Conservation (phyloP, 2,113 vertebrate species). For the Corythaixoides concolor region DNA sequence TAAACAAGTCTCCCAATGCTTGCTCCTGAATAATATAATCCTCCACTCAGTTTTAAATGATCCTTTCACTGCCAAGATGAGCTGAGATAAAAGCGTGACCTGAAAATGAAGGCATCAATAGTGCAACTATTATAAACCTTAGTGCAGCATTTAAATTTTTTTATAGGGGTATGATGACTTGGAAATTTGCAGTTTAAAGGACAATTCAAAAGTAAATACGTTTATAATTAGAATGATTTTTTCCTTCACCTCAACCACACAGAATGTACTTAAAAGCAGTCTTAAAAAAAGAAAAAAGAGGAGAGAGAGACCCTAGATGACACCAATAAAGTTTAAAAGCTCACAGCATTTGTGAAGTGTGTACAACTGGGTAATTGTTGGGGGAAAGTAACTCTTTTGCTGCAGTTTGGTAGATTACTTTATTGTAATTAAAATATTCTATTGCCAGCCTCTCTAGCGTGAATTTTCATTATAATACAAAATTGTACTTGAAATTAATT, state of each 20-base stretch:
- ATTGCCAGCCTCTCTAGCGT: not conserved
- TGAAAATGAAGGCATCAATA: not conserved
- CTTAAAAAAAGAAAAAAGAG: not conserved
- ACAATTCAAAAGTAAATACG: not conserved
- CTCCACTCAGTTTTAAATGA: not conserved
- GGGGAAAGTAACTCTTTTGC: not conserved
- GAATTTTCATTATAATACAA: not conserved
- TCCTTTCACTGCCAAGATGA: not conserved
- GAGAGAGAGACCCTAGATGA: not conserved
- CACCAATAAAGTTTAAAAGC: not conserved
- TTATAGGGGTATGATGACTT: not conserved
- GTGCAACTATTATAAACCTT: not conserved
- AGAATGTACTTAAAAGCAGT: not conserved
- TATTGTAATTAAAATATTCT: not conserved
- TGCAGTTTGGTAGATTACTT: not conserved
- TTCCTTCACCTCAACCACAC: not conserved
- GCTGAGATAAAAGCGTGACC: not conserved
- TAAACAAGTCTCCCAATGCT: not conserved
- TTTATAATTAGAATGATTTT: not conserved
- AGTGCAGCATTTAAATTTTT: not conserved
- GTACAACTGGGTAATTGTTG: not conserved
- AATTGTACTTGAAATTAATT: conserved; percentile 7
- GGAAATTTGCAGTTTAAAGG: not conserved
- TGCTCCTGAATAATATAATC: not conserved
- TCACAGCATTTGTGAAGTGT: not conserved